These are phyloP conservation scores for Orthonevra nobilis DNA, from an alignment of 2,888 invertebrate species.

Conservation along the genomic window DNA sequence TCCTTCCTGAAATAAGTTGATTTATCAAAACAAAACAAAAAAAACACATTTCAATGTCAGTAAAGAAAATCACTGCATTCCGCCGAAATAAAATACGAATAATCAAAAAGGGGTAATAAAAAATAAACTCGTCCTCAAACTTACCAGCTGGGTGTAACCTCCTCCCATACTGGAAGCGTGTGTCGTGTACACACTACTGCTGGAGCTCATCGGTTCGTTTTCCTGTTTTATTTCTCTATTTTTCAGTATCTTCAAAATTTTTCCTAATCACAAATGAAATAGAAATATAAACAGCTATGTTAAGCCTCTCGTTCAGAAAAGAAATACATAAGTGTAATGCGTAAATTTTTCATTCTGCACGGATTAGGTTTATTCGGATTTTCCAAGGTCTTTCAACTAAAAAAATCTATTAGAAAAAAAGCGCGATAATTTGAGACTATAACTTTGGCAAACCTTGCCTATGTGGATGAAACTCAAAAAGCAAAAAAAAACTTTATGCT, in stretches of 20 bases:
- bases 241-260: conserved; percentile 77
- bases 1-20: conserved; percentile 74
- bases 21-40: background rate
- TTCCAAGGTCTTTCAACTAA: conserved; percentile 7
- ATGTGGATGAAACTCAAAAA: conserved; percentile 47
- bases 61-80: conserved; percentile 35
- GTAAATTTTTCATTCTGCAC: background rate
- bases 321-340: no score
- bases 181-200: conserved; percentile 50
- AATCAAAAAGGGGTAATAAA: conserved; percentile 6
- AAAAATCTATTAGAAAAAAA: conserved; percentile 35
- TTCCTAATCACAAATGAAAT: conserved; percentile 72
- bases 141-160: conserved; percentile 68
- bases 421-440: conserved; percentile 40
- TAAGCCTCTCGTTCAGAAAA: background rate
- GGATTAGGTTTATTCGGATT: conserved; percentile 6
- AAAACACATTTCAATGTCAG: conserved; percentile 34
- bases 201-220: conserved; percentile 54
- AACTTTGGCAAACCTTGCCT: conserved; percentile 35
- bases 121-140: conserved; percentile 47
- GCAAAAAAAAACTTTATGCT: conserved; percentile 29
- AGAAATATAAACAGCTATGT: background rate
- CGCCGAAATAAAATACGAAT: background rate
- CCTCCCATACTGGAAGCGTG: conserved; percentile 54
- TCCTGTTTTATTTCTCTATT: conserved; percentile 77